Evolutionary conservation across 2,888 invertebrate genomes (phyloP), one percentile per base, ranked within the genome.

Genomic region (Biston betularia): DNA sequence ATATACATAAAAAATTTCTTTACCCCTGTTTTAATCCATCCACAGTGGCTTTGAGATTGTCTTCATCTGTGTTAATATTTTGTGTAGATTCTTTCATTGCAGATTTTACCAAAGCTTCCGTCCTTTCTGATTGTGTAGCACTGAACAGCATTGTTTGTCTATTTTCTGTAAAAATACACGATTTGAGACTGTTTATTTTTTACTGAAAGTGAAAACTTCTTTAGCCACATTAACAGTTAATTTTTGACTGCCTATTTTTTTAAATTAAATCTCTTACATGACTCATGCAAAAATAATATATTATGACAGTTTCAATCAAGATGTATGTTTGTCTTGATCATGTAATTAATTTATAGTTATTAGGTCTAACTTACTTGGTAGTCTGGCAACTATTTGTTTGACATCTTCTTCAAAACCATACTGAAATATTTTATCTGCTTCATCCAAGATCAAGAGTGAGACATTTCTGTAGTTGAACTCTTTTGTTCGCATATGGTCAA

Each of bases 141-240:
- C 98, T 98, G 86, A 99, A 99, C 69, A 99, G 87, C 98, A 99
- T 98, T 0, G 99, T 99, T 93, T 99, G 99, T 68, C 99, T 95
- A 48, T 96, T 95, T 91, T 97, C 98, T 98, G 83, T 34, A 94
- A 57, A 57, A 55, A 12, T 53, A 33, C 33, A 0, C 12, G 12
- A 12, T 44, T n/a, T n/a, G n/a, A n/a, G 0, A 38, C 6, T 38
- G 8, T 4, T 38, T 8, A 6, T 38, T 38, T 38, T 38, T 6
- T 38, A 38, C 6, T 38, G 6, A 9, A n/a, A 9, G 8, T 38
- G 38, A 38, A 6, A 38, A 6, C 3, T 24, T 24, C 24, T 24
- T 2, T 24, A 24, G 24, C 24, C 24, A 24, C 24, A 24, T 24
- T 24, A 24, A 24, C 1, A 24, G 24, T 24, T 24, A 24, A 24